Conservation (phyloP, 2,888 invertebrate species). For the Drosophila conformis region DNA sequence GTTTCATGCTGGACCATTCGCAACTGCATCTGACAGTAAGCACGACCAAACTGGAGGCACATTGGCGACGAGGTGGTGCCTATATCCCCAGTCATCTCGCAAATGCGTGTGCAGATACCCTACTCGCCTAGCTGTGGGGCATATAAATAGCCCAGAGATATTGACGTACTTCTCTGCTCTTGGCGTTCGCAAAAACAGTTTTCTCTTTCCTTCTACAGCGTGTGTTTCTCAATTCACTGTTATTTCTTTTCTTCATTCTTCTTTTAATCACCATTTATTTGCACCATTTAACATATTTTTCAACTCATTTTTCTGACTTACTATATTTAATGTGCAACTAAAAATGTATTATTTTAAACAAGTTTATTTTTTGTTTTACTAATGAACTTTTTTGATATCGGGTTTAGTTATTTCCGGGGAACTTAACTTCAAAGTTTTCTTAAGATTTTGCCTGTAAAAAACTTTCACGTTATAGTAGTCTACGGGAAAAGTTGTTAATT, state of each 20-base stretch:
- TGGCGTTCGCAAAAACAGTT: neutral
- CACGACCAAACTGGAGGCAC: constrained; percentile 55
- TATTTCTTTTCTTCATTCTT: neutral
- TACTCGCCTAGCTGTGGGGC: constrained; percentile 27
- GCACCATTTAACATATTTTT: neutral
- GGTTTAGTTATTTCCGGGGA: neutral
- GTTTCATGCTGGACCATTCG: constrained; percentile 47
- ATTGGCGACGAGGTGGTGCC: constrained; percentile 42
- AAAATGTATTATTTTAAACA: neutral
- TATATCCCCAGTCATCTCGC: constrained; percentile 60
- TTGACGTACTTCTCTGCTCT: neutral
- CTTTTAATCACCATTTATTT: neutral
- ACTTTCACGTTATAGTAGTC: neutral
- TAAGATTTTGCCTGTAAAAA: neutral
- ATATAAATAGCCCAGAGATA: constrained; percentile 1
- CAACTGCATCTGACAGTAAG: constrained; percentile 59
- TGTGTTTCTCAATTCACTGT: neutral
- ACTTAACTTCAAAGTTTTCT: neutral
- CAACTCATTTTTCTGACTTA: neutral
- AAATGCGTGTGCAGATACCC: constrained; percentile 56
- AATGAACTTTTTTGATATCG: neutral
- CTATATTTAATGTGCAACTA: neutral
- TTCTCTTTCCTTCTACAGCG: neutral
- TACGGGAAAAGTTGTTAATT: neutral
- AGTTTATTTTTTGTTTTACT: neutral